Evolutionary conservation across 2,888 invertebrate genomes (phyloP), one percentile per base, ranked within the genome.

Genomic region (Ormia ochracea): DNA sequence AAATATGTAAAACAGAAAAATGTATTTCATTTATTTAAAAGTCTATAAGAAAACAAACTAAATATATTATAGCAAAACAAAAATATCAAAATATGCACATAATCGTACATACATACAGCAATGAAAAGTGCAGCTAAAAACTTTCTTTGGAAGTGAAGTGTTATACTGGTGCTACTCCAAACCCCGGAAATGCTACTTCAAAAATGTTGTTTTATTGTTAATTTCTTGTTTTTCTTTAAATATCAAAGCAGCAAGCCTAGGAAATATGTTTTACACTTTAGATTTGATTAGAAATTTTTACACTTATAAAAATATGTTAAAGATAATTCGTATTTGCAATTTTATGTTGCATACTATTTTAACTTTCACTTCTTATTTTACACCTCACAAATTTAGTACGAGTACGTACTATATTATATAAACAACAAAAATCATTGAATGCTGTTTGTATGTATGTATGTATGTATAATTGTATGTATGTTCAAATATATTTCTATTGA

Each of bases 351-450:
- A 73, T 14, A 23, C 41, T 54, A 23, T 48, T 58, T 48, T 17
- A 54, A 73, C 63, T 56, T 65, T 65, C 63, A 14, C 38, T 65
- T 65, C 65, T 61, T 52, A 28, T 26, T 45, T 58, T 43, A 56
- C 54, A 48, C 63, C 73, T 65, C 4, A 61, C n/a, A 72, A 21
- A 45, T 56, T 56, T 38, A 14, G 2, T 28, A 6, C 6, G 6
- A 4, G 28, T 28, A 28, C 6, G 28, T 28, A 28, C 6, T 4
- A 4, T 4, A 65, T 74, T 58, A 74, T 65, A 65, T 65, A 74
- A 73, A 73, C 14, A 61, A 56, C 12, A 43, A 69, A 66, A n/a
- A 54, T 10, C 5, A 19, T 52, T 41, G 4, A n/a, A 14, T 38
- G 38, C 26, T 33, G 12, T 26, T 65, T 50, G 3, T 33, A 17